Conservation (phyloP, 2,113 vertebrate species). For the Pygoscelis adeliae region DNA sequence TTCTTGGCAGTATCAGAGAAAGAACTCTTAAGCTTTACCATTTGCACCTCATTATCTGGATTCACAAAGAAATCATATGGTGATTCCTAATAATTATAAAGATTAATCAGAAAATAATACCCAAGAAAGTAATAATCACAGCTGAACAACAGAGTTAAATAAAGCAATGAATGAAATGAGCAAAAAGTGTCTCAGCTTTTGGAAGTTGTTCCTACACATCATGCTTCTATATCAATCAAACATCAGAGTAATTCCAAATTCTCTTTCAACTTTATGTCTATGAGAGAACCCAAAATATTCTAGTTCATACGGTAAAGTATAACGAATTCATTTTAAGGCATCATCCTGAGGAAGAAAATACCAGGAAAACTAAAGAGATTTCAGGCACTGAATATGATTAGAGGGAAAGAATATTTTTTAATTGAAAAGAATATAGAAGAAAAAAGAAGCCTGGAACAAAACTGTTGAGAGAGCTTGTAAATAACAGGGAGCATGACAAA, state of each 20-base stretch:
- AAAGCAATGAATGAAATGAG: neutral
- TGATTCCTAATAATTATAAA: neutral
- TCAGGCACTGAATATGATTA: neutral
- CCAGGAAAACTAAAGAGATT: neutral
- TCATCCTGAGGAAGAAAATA: neutral
- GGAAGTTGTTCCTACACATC: neutral
- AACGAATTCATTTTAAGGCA: neutral
- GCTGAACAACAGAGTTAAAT: neutral
- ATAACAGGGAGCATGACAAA: neutral
- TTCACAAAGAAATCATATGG: neutral
- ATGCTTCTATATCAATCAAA: neutral
- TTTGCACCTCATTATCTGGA: neutral
- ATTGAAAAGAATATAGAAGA: neutral
- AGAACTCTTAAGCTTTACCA: neutral
- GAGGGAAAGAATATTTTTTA: neutral
- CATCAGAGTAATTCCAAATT: neutral
- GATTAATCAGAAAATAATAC: neutral
- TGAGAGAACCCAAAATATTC: neutral
- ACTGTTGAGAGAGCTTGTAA: neutral
- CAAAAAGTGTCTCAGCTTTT: neutral
- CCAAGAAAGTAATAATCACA: neutral
- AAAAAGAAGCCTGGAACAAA: neutral
- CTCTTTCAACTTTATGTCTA: neutral
- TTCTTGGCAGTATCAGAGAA: neutral
- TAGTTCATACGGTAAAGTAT: neutral